Evolutionary conservation across 1,140 invertebrate genomes (phyloP), one percentile per base, ranked within the genome.

Genomic region (Dermatophagoides farinae): DNA sequence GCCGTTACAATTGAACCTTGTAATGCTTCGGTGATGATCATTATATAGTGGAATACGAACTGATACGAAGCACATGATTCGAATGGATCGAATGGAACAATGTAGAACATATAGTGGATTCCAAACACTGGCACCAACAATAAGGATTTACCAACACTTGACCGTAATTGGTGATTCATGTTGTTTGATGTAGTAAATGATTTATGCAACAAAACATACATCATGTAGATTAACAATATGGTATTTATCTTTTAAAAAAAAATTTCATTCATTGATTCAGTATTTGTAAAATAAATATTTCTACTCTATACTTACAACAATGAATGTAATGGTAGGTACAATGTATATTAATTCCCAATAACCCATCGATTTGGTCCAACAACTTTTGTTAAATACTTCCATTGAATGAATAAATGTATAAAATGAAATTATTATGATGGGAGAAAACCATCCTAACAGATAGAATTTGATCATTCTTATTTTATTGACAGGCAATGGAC

Each of bases 91-190:
- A 52, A 59, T 0, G 60, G 61, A 1, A 74, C 71, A 39, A 76
- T 65, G 66, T 78, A 78, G 37, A 79, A 66, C n/a, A 77, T 67
- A 54, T 77, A 73, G 60, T 80, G 78, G 14, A 79, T 70, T 6
- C 78, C 78, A 65, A 80, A 79, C 44, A 80, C 68, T 1, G 78
- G 78, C 25, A 80, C 71, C 37, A 80, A 68, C 23, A 80, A 71
- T 54, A 78, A 66, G 6, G 77, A 78, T 1, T 77, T 78, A 31
- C 76, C 71, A 16, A 79, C 72, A 8, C 77, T 77, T 68, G 77
- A 76, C 66, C 77, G 78, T 65, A 39, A 65, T 31, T 63, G 62
- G 9, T 52, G n/a, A 12, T 62, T 58, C 5, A 4, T 14, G 8
- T 31, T 31, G 31, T 31, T 31, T 18, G 16, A 5, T 12, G 65